phyloP scores from a whole-genome alignment of 2,113 vertebrate species.

The Cranoglanis bouderius region DNA sequence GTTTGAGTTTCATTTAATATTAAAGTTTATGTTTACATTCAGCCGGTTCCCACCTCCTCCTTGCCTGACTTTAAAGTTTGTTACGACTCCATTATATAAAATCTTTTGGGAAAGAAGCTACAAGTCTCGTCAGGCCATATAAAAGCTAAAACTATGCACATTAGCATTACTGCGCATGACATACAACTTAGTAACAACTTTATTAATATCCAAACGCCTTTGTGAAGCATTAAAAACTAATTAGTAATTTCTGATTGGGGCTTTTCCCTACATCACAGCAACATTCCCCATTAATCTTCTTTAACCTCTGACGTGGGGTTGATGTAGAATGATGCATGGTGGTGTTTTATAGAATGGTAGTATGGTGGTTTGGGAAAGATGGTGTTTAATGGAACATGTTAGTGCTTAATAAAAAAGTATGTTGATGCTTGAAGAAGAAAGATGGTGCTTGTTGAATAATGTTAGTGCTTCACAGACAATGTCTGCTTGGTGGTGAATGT shows the following conservation, averaged over 20 bases:
- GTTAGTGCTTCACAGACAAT: background rate
- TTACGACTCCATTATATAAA: background rate
- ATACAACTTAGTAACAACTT: background rate
- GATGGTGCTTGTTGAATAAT: background rate
- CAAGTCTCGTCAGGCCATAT: background rate
- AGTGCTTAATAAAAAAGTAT: background rate
- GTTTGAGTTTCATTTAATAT: too few relatives aligned
- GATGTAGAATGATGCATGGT: background rate
- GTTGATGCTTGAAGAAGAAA: background rate
- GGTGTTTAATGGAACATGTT: background rate
- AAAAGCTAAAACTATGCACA: background rate
- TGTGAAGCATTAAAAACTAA: background rate
- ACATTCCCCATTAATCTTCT: background rate
- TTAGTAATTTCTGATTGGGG: background rate
- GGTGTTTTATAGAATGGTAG: background rate
- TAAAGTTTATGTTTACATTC: too few relatives aligned
- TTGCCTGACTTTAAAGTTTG: too few relatives aligned
- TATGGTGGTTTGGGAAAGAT: background rate
- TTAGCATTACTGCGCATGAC: background rate
- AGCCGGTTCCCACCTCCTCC: too few relatives aligned
- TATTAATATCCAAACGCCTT: background rate
- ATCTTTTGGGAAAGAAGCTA: background rate
- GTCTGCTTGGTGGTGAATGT: background rate
- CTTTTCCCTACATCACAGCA: background rate
- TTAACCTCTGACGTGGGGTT: background rate